Conservation (phyloP, 2,888 invertebrate genomes). For the Halictus quadricinctus region DNA sequence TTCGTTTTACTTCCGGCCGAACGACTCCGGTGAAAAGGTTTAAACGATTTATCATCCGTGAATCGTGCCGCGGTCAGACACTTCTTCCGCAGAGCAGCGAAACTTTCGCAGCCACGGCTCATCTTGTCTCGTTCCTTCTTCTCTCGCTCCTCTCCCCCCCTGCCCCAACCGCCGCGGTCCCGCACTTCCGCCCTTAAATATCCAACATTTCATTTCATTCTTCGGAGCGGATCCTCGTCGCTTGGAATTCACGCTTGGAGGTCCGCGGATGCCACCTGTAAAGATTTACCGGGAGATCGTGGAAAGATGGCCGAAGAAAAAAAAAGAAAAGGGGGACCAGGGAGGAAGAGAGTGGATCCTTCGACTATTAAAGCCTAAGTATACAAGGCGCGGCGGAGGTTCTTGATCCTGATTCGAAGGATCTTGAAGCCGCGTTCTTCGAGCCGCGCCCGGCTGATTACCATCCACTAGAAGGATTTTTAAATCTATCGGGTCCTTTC, state of each 20-base stretch:
- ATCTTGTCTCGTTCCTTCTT: conserved; percentile 48
- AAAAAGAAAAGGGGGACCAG: not conserved
- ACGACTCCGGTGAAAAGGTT: conserved; percentile 78
- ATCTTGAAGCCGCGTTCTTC: not conserved
- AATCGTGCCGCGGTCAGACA: conserved; percentile 77
- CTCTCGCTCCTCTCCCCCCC: not conserved
- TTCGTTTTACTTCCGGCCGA: conserved; percentile 81
- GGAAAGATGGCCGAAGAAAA: not conserved
- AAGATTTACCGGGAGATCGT: conserved; percentile 8
- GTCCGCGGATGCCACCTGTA: conserved; percentile 29
- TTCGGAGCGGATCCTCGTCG: conserved; percentile 33
- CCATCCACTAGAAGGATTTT: conserved; percentile 18
- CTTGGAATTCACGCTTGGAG: conserved; percentile 33
- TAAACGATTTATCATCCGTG: conserved; percentile 79
- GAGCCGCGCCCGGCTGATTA: not conserved
- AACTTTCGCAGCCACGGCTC: conserved; percentile 60
- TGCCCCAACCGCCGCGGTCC: not conserved
- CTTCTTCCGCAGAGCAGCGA: conserved; percentile 63
- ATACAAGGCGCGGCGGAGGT: not conserved
- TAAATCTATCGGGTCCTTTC: not conserved
- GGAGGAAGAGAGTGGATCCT: not conserved
- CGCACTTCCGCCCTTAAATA: conserved; percentile 49
- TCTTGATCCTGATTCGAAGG: conserved; percentile 4
- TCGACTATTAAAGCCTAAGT: conserved; percentile 11
- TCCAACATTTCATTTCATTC: conserved; percentile 53